Conservation (phyloP, 2,113 vertebrate species). For the Bubalus kerabau region DNA sequence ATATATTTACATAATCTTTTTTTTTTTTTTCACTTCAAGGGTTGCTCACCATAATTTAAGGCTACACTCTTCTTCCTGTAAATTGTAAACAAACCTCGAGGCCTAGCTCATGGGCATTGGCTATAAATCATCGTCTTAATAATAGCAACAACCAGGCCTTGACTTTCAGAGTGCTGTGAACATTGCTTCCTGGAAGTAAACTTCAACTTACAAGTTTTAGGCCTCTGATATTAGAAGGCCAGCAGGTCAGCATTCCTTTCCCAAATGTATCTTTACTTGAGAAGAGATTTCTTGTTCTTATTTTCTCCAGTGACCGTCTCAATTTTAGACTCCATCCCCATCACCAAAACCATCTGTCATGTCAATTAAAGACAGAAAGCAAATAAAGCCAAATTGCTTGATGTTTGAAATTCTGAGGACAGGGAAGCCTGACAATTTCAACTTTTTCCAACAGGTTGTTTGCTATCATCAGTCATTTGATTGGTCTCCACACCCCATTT, state of each 20-base stretch:
- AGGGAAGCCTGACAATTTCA: neutral
- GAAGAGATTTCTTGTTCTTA: neutral
- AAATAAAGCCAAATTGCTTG: neutral
- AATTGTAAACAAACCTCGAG: neutral
- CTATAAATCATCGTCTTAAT: constrained; percentile 9
- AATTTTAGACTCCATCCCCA: neutral
- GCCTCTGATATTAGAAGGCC: neutral
- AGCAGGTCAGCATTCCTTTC: neutral
- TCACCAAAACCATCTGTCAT: neutral
- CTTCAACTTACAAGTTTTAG: neutral
- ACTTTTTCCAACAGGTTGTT: neutral
- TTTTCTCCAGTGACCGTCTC: neutral
- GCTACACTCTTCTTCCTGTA: neutral
- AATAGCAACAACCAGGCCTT: neutral
- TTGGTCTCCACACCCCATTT: neutral
- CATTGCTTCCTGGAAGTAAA: constrained; percentile 10
- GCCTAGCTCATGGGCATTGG: neutral
- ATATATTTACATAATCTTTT: neutral
- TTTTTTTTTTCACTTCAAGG: neutral
- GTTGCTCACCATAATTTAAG: constrained; percentile 27
- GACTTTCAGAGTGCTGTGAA: constrained; percentile 1
- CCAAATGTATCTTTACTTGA: neutral
- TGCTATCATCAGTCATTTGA: neutral
- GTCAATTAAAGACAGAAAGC: neutral
- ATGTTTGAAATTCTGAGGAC: neutral